Conservation (phyloP, 2,888 invertebrate species). For the Sinopyrophorus schimmeli region DNA sequence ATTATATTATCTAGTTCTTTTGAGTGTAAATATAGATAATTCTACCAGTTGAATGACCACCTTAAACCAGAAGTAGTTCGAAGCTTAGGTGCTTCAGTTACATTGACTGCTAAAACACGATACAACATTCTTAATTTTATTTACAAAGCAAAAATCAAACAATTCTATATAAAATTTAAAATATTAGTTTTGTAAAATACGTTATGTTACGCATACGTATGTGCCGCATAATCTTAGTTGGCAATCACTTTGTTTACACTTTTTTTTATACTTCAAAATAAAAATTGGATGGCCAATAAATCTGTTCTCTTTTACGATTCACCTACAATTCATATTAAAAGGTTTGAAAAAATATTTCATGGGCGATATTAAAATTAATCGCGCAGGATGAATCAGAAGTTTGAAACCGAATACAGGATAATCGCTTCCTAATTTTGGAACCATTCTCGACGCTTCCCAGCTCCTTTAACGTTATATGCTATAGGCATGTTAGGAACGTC, state of each 20-base stretch:
- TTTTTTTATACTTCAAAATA: slow-evolving; percentile 9
- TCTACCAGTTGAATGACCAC: slow-evolving; percentile 14
- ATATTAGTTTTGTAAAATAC: too few relatives aligned
- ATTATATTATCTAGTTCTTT: slow-evolving; percentile 13
- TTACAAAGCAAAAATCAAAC: too few relatives aligned
- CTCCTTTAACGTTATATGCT: slow-evolving; percentile 19
- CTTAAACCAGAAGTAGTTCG: slow-evolving; percentile 8
- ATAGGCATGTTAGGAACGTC: slow-evolving; percentile 19
- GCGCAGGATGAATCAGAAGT: slow-evolving; percentile 19
- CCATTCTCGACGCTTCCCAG: slow-evolving; percentile 14
- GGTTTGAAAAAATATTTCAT: background rate
- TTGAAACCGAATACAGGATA: slow-evolving; percentile 14
- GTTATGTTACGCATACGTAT: slow-evolving; percentile 4
- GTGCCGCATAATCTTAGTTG: slow-evolving; percentile 9
- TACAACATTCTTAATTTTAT: too few relatives aligned
- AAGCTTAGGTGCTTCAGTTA: too few relatives aligned
- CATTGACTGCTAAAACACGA: too few relatives aligned
- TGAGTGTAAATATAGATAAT: slow-evolving; percentile 5
- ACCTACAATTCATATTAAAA: background rate
- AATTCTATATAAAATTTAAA: too few relatives aligned
- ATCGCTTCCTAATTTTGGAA: slow-evolving; percentile 28
- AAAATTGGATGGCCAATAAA: slow-evolving; percentile 7
- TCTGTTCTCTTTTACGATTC: background rate
- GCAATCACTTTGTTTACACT: slow-evolving; percentile 24
- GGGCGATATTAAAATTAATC: background rate